These are phyloP conservation scores for Orbicella faveolata DNA, from an alignment of 64 coral and sea anemone species.

Conservation along the genomic window DNA sequence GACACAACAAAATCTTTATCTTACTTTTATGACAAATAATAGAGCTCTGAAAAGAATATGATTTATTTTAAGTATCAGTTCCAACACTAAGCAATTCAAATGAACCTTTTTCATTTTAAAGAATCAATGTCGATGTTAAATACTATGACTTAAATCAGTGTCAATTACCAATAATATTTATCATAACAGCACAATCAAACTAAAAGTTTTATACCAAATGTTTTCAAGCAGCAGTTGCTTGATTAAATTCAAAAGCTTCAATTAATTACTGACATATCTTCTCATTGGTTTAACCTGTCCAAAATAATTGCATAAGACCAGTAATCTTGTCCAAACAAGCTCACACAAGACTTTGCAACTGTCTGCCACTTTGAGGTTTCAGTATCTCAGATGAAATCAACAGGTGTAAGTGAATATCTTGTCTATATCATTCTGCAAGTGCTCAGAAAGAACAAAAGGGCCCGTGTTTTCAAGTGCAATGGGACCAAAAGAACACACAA, in stretches of 20 bases:
- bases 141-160: no score
- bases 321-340: neutral
- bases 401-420: conserved; percentile 4
- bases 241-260: no score
- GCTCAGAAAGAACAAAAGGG: neutral
- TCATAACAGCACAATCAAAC: no score
- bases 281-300: no score
- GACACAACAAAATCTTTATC: neutral
- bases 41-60: neutral
- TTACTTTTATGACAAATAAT: neutral
- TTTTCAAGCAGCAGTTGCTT: no score
- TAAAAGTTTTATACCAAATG: no score
- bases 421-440: neutral
- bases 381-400: conserved; percentile 2
- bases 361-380: neutral
- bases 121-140: neutral
- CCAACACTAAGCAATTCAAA: neutral
- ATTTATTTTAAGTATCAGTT: no score
- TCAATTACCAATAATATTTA: no score
- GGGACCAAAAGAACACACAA: conserved; percentile 50
- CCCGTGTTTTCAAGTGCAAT: neutral
- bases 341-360: conserved; percentile 3
- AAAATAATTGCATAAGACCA: no score
- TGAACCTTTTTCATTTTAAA: neutral
- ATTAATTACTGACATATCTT: no score